Evolutionary conservation across 2,113 vertebrate species (phyloP).

Genomic region (Desmodus rotundus): DNA sequence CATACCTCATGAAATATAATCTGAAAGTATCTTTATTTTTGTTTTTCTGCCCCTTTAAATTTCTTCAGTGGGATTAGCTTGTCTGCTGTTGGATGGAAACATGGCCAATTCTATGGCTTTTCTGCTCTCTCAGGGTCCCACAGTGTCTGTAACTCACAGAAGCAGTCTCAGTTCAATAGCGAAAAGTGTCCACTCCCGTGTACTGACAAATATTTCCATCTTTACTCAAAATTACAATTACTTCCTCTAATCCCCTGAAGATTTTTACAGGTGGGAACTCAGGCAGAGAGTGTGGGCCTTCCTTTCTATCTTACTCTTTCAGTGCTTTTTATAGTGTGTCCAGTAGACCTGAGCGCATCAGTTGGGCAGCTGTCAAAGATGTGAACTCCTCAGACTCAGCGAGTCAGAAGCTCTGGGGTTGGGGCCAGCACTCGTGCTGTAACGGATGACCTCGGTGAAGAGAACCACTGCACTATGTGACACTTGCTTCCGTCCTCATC

Average conservation of each 20-base stretch:
- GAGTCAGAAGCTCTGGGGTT: neutral
- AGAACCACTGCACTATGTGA: neutral
- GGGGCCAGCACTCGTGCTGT: neutral
- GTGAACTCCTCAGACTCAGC: neutral
- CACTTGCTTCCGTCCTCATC: neutral
- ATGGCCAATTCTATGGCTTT: neutral
- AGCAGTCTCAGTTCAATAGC: neutral
- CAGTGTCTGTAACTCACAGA: neutral
- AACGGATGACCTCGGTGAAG: neutral
- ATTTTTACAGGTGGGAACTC: neutral
- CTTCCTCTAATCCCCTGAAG: neutral
- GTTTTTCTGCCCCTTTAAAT: neutral
- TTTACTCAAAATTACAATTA: neutral
- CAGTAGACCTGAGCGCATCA: neutral
- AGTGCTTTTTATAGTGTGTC: neutral
- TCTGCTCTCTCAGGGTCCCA: neutral
- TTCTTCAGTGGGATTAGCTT: neutral
- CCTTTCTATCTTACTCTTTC: neutral
- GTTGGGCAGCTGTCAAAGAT: neutral
- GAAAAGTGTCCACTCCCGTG: neutral
- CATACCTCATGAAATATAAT: neutral
- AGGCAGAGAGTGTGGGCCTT: neutral
- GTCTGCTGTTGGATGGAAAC: neutral
- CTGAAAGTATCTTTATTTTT: constrained; percentile 8
- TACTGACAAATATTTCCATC: neutral